These are phyloP conservation scores for Drosophila nebulosa DNA, from an alignment of 1,140 invertebrate genomes.

Conservation along the genomic window DNA sequence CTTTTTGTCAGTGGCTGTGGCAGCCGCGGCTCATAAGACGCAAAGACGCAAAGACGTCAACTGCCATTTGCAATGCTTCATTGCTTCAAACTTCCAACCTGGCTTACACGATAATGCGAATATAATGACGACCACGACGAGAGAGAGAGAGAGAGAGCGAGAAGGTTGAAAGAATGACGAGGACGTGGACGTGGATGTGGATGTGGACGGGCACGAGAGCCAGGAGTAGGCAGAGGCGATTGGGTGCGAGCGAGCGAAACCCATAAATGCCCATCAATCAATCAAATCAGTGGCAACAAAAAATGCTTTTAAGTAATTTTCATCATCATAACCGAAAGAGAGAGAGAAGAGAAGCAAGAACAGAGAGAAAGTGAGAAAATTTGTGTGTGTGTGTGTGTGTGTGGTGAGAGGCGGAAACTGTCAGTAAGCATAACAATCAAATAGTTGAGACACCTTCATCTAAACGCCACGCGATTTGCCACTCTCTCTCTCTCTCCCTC, in stretches of 20 bases:
- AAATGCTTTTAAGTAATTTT: constrained; percentile 79
- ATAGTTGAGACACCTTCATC: constrained; percentile 43
- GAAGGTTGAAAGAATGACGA: constrained; percentile 45
- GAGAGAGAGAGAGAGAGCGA: not conserved
- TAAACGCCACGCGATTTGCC: not conserved
- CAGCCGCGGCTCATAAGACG: constrained; percentile 43
- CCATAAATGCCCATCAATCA: constrained; percentile 75
- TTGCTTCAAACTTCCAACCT: constrained; percentile 39
- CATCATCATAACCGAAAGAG: constrained; percentile 48
- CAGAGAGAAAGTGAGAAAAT: not conserved
- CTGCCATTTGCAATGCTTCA: constrained; percentile 71
- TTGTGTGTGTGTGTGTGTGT: not conserved
- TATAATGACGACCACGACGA: constrained; percentile 54
- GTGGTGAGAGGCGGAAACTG: constrained; percentile 27
- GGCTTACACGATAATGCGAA: constrained; percentile 67
- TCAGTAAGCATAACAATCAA: constrained; percentile 77
- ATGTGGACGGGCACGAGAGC: not conserved
- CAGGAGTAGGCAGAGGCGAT: not conserved
- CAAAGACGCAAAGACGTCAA: constrained; percentile 65
- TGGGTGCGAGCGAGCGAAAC: constrained; percentile 5
- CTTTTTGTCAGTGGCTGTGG: constrained; percentile 54
- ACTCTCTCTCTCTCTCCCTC: not conserved
- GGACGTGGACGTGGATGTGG: constrained; percentile 20
- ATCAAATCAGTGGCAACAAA: constrained; percentile 67
- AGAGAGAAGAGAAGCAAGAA: not conserved